These are phyloP conservation scores for Cordilura impudica DNA, from an alignment of 2,888 invertebrate genomes.

Conservation along the genomic window DNA sequence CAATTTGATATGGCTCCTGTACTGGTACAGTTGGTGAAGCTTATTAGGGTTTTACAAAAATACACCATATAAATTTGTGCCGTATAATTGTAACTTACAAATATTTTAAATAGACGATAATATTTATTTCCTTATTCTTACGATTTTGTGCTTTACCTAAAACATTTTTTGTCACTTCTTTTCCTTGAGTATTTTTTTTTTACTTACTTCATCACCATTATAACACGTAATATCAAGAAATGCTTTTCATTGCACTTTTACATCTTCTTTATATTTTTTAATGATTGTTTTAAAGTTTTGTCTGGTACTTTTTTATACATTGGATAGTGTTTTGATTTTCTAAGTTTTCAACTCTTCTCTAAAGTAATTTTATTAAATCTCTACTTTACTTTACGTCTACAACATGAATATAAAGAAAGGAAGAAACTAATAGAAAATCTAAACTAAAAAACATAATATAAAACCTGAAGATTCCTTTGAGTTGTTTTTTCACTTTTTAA, in stretches of 20 bases:
- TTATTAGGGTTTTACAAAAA: no score
- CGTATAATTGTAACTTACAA: no score
- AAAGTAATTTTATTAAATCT: constrained; percentile 41
- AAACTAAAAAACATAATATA: neutral
- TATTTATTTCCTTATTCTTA: no score
- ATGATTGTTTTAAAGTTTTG: constrained; percentile 19
- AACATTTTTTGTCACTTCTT: no score
- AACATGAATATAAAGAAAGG: neutral
- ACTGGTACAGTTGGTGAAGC: no score
- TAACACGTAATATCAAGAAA: no score
- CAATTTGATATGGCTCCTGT: no score
- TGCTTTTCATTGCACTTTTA: neutral
- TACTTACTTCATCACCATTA: no score
- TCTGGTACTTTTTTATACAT: neutral
- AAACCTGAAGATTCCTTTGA: neutral
- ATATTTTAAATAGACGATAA: no score
- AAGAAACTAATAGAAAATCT: neutral
- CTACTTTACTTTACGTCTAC: constrained; percentile 6
- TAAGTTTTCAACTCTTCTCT: constrained; percentile 29
- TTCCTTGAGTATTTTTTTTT: no score
- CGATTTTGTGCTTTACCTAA: no score
- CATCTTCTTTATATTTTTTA: neutral
- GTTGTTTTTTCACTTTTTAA: neutral
- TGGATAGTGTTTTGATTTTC: constrained; percentile 39
- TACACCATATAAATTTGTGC: no score